These are phyloP conservation scores for Spheniscus mendiculus DNA, from an alignment of 2,113 vertebrate species.

Conservation along the genomic window DNA sequence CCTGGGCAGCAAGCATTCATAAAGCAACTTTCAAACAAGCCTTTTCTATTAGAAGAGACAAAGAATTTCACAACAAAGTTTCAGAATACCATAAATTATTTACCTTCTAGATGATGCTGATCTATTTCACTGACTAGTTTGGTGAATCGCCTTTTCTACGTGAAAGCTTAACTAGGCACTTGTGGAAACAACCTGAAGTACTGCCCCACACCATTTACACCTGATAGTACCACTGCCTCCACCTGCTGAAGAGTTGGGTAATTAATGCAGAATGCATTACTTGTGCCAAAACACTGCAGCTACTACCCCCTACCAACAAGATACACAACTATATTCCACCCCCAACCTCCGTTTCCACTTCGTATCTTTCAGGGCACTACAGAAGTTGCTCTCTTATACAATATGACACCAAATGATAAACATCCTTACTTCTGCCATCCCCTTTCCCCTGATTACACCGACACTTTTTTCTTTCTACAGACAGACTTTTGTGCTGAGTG, in stretches of 20 bases:
- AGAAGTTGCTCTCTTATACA: neutral
- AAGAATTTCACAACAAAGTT: conserved; percentile 17
- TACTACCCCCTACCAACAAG: neutral
- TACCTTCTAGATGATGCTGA: neutral
- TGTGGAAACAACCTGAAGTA: neutral
- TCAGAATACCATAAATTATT: conserved; percentile 25
- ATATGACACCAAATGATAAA: neutral
- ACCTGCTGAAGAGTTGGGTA: neutral
- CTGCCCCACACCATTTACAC: neutral
- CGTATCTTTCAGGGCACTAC: neutral
- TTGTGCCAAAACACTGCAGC: neutral
- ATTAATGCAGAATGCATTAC: neutral
- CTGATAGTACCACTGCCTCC: neutral
- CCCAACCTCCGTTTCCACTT: neutral
- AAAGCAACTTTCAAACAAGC: neutral
- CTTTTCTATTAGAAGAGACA: neutral
- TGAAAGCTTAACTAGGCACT: neutral
- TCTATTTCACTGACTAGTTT: neutral
- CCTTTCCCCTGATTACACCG: neutral
- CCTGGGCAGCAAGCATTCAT: accelerated
- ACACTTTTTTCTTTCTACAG: neutral
- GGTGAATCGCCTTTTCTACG: neutral
- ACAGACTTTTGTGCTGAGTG: neutral
- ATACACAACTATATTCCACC: neutral
- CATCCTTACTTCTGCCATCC: neutral